A percentile compares a stretch with the other conserved stretches of the same genome.
These are phyloP conservation scores for Drosophila sproati DNA, from an alignment of 1,140 invertebrate species.

Conservation along the genomic window DNA sequence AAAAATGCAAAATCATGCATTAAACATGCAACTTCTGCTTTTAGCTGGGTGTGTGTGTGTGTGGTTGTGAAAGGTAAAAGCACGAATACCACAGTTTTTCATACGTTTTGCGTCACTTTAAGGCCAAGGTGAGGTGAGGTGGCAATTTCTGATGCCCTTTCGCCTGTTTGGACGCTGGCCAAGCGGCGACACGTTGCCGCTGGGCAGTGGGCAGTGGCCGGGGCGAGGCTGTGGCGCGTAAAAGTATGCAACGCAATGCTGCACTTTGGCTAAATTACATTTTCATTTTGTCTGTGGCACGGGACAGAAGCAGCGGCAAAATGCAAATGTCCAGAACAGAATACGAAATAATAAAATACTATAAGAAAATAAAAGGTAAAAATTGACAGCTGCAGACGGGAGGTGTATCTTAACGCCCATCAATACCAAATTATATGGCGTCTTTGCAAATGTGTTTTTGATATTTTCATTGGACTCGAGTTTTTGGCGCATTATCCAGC, in stretches of 20 bases:
- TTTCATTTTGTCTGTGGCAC: slow-evolving; percentile 73
- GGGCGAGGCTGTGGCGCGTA: slow-evolving; percentile 25
- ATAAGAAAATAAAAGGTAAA: slow-evolving; percentile 10
- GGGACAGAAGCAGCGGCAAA: slow-evolving; percentile 29
- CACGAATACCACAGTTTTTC: slow-evolving; percentile 42
- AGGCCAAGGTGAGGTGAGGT: slow-evolving; percentile 29
- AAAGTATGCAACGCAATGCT: slow-evolving; percentile 55
- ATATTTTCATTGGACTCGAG: slow-evolving; percentile 63
- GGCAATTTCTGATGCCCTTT: slow-evolving; percentile 34
- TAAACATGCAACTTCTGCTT: slow-evolving; percentile 44
- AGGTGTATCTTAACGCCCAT: slow-evolving; percentile 44
- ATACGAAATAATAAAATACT: slow-evolving; percentile 11
- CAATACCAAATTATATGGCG: slow-evolving; percentile 70
- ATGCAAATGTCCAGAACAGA: slow-evolving; percentile 22
- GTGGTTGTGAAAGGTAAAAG: slow-evolving; percentile 28
- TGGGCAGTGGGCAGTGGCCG: neutral
- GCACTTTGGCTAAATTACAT: slow-evolving; percentile 78
- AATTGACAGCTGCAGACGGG: slow-evolving; percentile 5
- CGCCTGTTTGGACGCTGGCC: slow-evolving; percentile 55
- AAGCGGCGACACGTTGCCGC: slow-evolving; percentile 11
- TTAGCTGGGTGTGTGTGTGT: slow-evolving; percentile 1
- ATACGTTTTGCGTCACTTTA: slow-evolving; percentile 61
- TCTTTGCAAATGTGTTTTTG: slow-evolving; percentile 66
- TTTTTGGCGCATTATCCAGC: slow-evolving; percentile 64
- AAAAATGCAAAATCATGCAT: slow-evolving; percentile 55